Evolutionary conservation across 2,888 invertebrate species (phyloP).

Genomic region (Trichogramma dendrolimi): DNA sequence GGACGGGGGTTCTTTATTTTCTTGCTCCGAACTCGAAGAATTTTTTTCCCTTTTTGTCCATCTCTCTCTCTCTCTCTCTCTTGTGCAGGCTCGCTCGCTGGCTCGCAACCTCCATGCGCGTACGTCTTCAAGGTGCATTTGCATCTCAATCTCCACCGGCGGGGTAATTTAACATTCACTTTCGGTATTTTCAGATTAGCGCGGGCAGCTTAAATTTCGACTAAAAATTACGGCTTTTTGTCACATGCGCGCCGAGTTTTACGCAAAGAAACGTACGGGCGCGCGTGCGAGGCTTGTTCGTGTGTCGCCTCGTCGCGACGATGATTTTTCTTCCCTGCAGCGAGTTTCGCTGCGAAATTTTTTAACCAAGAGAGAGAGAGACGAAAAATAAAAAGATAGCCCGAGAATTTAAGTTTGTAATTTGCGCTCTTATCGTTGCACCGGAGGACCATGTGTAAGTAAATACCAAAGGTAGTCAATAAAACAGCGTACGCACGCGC

Average conservation of each 20-base stretch:
- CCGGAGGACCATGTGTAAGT: too few relatives aligned
- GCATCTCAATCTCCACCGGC: constrained; percentile 43
- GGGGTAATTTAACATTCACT: constrained; percentile 41
- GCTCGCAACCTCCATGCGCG: too few relatives aligned
- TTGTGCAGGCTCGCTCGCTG: constrained; percentile 21
- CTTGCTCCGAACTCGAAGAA: constrained; percentile 23
- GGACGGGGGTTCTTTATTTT: constrained; percentile 1
- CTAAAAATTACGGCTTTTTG: constrained; percentile 19
- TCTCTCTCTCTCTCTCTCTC: constrained; percentile 21
- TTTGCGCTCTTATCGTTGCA: too few relatives aligned
- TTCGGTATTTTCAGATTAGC: constrained; percentile 42
- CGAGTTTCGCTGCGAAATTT: neutral
- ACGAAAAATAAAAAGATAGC: too few relatives aligned
- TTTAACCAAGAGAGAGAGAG: too few relatives aligned
- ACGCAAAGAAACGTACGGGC: too few relatives aligned
- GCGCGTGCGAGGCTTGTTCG: too few relatives aligned
- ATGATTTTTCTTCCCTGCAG: constrained; percentile 9
- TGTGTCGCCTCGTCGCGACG: neutral
- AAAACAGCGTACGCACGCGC: too few relatives aligned
- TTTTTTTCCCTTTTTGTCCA: constrained; percentile 25
- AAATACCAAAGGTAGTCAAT: too few relatives aligned
- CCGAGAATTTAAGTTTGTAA: too few relatives aligned
- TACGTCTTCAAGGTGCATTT: constrained; percentile 33
- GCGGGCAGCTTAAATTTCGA: constrained; percentile 23
- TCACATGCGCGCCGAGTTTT: constrained; percentile 6